Evolutionary conservation across 2,113 vertebrate genomes (phyloP).

Genomic region (Engystomops pustulosus): DNA sequence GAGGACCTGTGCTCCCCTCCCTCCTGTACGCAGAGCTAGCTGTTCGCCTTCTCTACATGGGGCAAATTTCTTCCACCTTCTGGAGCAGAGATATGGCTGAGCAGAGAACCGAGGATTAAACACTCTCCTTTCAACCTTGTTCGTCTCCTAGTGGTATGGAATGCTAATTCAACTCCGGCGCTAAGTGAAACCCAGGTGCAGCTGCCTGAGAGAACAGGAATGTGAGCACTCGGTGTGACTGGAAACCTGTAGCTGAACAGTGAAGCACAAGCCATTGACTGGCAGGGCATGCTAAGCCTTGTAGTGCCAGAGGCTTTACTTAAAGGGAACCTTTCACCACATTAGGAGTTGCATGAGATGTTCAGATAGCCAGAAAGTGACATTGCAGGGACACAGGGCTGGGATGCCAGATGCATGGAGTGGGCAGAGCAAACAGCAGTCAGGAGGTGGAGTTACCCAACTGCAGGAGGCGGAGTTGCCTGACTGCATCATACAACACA

Average conservation of each 20-base stretch:
- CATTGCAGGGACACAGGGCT: no score
- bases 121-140: constrained; percentile 38
- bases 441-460: no score
- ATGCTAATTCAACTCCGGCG: constrained; percentile 25
- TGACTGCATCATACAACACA: no score
- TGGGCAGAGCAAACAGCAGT: no score
- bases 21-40: not conserved
- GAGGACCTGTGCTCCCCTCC: not conserved
- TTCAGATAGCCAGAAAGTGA: no score
- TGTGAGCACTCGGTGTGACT: not conserved
- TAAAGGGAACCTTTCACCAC: no score
- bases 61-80: constrained; percentile 13
- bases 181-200: not conserved
- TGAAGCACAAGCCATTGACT: not conserved
- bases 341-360: no score
- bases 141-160: constrained; percentile 9
- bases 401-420: no score
- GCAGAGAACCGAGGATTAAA: constrained; percentile 20
- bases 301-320: not conserved
- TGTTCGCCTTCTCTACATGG: not conserved
- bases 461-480: no score
- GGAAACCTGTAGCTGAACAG: not conserved
- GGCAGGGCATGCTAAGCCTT: not conserved
- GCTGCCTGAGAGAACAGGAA: not conserved
- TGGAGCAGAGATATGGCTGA: constrained; percentile 17